A percentile compares a stretch with the other conserved stretches of the same genome.
These are phyloP conservation scores for Lutraria lutraria DNA, from an alignment of 2,888 invertebrate genomes.

Conservation along the genomic window DNA sequence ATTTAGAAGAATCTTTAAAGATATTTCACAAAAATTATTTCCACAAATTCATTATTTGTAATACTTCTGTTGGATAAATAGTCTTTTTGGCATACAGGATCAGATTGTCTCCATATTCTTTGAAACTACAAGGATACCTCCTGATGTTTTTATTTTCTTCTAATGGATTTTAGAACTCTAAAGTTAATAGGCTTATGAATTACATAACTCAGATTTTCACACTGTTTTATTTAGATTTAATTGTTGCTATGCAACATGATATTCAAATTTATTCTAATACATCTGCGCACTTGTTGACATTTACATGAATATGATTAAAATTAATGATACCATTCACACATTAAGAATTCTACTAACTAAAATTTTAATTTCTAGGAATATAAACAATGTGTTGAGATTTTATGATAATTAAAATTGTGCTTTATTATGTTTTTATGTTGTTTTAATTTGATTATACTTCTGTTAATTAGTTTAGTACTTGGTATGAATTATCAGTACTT, in stretches of 20 bases:
- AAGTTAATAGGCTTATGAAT: conserved; percentile 6
- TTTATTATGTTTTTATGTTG: conserved; percentile 20
- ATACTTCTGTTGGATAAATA: no score
- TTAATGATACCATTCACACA: neutral
- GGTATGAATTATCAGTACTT: neutral
- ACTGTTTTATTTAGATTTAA: conserved; percentile 18
- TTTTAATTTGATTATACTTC: conserved; percentile 4
- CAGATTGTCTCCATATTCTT: neutral
- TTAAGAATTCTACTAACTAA: neutral
- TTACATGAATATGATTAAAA: conserved; percentile 15
- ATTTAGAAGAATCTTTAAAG: no score
- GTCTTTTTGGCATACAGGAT: no score
- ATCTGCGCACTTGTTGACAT: conserved; percentile 2
- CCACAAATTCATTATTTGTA: no score
- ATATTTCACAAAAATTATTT: no score
- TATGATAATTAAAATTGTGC: neutral
- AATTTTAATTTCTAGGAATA: neutral
- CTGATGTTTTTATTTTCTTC: neutral
- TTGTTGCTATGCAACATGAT: conserved; percentile 23
- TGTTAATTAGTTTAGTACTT: neutral
- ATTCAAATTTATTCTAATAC: neutral
- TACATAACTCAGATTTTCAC: neutral
- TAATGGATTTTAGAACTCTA: neutral
- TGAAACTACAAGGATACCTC: neutral
- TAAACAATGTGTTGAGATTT: neutral